A percentile compares a stretch with the other conserved stretches of the same genome.
phyloP scores from a whole-genome alignment of 2,797 vertebrate genomes.

The Natrix natrix region DNA sequence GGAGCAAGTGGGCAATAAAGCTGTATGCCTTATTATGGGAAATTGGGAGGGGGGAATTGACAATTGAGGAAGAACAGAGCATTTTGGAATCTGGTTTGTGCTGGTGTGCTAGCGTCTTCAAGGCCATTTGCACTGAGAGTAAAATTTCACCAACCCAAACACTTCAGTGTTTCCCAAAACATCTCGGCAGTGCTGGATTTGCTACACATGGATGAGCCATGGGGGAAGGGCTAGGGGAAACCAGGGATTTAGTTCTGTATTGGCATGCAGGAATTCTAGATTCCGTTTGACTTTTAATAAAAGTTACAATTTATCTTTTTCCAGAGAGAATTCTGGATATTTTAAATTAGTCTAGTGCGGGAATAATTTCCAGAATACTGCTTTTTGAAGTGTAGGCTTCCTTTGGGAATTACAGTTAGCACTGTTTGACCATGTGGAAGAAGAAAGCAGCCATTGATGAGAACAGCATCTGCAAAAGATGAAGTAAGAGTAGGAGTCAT shows the following conservation, averaged over 20 bases:
- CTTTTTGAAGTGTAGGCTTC: background rate
- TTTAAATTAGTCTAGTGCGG: background rate
- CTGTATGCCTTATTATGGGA: background rate
- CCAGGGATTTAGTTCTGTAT: no score
- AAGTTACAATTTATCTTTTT: background rate
- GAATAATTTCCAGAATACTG: background rate
- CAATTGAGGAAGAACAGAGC: background rate
- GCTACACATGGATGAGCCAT: no score
- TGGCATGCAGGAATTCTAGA: background rate
- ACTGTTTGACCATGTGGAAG: conserved; percentile 23
- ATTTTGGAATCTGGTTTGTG: background rate
- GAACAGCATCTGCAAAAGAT: conserved; percentile 61
- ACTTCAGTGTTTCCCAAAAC: background rate
- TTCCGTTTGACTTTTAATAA: background rate
- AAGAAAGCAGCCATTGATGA: conserved; percentile 70
- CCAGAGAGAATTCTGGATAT: background rate
- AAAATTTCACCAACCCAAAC: no score
- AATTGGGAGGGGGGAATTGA: background rate
- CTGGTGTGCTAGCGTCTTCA: background rate
- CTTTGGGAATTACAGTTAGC: background rate
- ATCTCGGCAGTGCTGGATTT: no score
- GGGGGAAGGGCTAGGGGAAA: no score
- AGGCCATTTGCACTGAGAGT: no score
- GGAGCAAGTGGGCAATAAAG: no score
- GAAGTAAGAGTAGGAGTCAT: conserved; percentile 64